Evolutionary conservation across 2,797 vertebrate genomes (phyloP), one percentile per base, ranked within the genome.

Genomic region (Malurus splendens): DNA sequence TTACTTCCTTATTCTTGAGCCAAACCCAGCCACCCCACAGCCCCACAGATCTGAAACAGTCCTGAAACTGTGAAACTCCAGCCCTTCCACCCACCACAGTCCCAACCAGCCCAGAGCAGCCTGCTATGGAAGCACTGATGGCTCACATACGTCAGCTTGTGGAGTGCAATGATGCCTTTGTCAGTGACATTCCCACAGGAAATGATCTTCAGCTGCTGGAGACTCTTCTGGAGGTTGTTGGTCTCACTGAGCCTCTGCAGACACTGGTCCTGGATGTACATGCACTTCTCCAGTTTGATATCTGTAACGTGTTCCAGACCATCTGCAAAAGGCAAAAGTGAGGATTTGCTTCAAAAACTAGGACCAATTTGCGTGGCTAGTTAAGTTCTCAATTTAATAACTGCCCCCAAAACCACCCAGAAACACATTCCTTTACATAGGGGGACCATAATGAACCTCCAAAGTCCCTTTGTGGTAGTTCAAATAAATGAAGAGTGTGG

Each of bases 131-230:
- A 9, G 9, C 27, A 1, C n/a, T 6, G 3, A 73, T 2, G 13
- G 51, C 44, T 61, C 54, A 90, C 92, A 1, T 84, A 99, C 99
- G 50, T 97, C 94, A 99, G 97, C 62, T 95, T 97, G 96, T 98
- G 97, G 80, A 99, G 97, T 1, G 98, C 94, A 23, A 98, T 78
- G 91, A 99, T 28, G 60, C 99, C 99, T 90, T 90, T 98, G 76
- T 99, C 98, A 0, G 98, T 99, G 88, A 99, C 96, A 3, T 99
- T 99, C 22, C 99, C 99, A 80, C 99, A 99, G 22, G 99, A 98
- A 81, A 98, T 97, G 45, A 99, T 96, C 96, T 98, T 97, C 97
- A 99, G 94, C 89, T 95, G 96, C 87, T 91, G 93, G 44, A 99
- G 47, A 13, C 97, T 99, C 92, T 96, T 95, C 96, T 98, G 98